Base-by-base conservation (phyloP, 1,140 invertebrate species). In the Drosophila lacteicornis region DNA sequence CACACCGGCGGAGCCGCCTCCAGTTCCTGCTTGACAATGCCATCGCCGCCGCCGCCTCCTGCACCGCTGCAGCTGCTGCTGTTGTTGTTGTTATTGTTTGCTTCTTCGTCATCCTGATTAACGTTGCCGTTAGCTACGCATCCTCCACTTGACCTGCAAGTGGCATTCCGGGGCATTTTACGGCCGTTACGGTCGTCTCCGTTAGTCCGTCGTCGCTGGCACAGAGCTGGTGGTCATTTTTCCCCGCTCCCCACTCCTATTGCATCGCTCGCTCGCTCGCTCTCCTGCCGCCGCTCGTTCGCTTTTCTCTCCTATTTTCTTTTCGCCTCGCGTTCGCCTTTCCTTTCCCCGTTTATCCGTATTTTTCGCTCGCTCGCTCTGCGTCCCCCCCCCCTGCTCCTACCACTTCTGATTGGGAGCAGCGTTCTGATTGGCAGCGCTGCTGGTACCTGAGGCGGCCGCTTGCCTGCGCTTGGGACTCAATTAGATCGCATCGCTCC, bases 111-210 rank as follows among this genome's bases (percentile, higher is more conserved):
- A 47, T 78, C 63, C 47, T 65, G 67, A 53, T 51, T 57, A 13
- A 36, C 61, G 38, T 68, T 79, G 51, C 58, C 75, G 70, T 75
- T 79, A 78, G 73, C 77, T 78, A 76, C 84, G 69, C 78, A 79
- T 76, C 75, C 76, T 65, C 76, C 85, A 90, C 85, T 90, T 91
- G 85, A 57, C 85, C 85, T 90, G 85, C 85, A 90, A 90, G 85
- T 90, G 79, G 53, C 53, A 40, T 76, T 90, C 79, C 86, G 88
- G 70, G 85, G 85, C 85, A 90, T 90, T 85, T 90, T 90, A 82
- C 75, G 75, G 75, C 82, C 85, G 85, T 81, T 69, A 49, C 67
- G 53, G 67, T 59, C 71, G 50, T 80, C 63, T 66, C 71, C 75
- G 66, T 85, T 86, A 82, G 63, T 79, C 67, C 67, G 47, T 55